These are phyloP conservation scores for Notarius lentiginosus DNA, from an alignment of 2,113 vertebrate genomes.

Conservation along the genomic window DNA sequence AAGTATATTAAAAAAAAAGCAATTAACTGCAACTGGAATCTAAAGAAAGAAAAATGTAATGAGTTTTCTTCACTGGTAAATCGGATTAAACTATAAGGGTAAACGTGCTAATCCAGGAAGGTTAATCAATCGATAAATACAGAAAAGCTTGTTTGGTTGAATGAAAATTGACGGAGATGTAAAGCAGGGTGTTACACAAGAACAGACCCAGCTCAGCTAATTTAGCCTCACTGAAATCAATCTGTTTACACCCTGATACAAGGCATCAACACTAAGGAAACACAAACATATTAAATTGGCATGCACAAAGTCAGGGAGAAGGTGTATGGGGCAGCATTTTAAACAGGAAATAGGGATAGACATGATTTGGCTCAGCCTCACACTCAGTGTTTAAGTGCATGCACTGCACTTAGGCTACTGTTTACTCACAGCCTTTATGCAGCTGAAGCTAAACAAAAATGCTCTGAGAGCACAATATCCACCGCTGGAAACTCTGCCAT, in stretches of 20 bases:
- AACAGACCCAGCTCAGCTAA: not conserved
- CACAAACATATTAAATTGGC: conserved; percentile 7
- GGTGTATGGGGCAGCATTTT: not conserved
- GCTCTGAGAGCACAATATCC: no score
- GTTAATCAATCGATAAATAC: conserved; percentile 7
- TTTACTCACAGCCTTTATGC: not conserved
- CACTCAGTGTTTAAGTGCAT: no score
- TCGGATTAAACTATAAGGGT: conserved; percentile 10
- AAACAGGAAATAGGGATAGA: conserved; percentile 13
- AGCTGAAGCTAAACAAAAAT: not conserved
- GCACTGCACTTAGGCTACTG: not conserved
- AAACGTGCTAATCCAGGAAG: not conserved
- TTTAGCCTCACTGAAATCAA: not conserved
- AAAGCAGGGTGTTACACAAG: not conserved
- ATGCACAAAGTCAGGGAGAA: not conserved
- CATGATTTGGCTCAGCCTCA: no score
- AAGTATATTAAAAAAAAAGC: not conserved
- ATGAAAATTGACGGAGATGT: not conserved
- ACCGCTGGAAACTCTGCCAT: no score
- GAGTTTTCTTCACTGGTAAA: not conserved
- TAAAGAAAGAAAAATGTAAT: not conserved
- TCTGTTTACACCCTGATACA: conserved; percentile 4
- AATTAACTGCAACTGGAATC: conserved; percentile 9
- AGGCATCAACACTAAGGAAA: not conserved
- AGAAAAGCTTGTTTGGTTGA: not conserved